These are phyloP conservation scores for Anthoscopus minutus DNA, from an alignment of 2,113 vertebrate species.

Conservation along the genomic window DNA sequence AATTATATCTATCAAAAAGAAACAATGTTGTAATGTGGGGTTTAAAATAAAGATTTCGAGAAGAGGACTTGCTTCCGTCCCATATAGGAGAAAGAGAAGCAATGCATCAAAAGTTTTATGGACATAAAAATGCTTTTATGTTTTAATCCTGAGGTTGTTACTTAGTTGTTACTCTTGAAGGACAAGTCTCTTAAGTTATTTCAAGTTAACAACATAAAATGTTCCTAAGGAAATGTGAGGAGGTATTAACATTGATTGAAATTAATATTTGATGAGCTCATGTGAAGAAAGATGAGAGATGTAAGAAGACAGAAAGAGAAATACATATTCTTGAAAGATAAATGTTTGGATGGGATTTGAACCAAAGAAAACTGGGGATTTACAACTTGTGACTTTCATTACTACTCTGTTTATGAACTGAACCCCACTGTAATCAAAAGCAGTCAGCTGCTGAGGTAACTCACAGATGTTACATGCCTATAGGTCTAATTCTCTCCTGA, in stretches of 20 bases:
- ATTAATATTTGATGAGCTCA: background rate
- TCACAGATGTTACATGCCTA: background rate
- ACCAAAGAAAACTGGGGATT: background rate
- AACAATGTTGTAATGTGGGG: background rate
- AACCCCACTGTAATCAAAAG: background rate
- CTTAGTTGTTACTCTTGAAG: background rate
- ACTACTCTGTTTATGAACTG: background rate
- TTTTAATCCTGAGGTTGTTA: background rate
- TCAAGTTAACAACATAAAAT: background rate
- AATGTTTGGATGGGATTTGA: background rate
- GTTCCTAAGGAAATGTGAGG: background rate
- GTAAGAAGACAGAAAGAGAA: background rate
- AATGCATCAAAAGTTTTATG: background rate
- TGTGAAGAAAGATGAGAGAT: background rate
- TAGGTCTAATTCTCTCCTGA: background rate
- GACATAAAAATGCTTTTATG: background rate
- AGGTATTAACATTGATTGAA: background rate
- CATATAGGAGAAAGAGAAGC: background rate
- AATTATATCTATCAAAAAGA: background rate
- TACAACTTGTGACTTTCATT: background rate
- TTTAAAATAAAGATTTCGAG: background rate
- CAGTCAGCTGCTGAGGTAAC: background rate
- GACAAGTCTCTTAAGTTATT: background rate
- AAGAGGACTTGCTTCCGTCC: background rate
- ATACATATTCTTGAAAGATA: background rate